These are phyloP conservation scores for Rhagophthalmus giganteus DNA, from an alignment of 2,888 invertebrate species.

Conservation along the genomic window DNA sequence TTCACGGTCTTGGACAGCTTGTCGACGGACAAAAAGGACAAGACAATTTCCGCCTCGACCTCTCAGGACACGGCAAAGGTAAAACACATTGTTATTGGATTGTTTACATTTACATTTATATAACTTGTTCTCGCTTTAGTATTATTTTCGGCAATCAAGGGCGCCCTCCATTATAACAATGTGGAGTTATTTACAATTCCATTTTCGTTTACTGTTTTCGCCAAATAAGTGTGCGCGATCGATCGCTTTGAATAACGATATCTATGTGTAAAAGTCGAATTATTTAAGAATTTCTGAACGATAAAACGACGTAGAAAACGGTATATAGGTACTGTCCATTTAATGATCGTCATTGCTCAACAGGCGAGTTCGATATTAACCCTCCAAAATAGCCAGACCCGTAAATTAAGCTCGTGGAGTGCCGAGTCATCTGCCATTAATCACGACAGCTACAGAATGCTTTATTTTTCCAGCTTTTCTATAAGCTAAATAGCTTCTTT, in stretches of 20 bases:
- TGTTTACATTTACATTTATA: slow-evolving; percentile 43
- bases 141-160: slow-evolving; percentile 11
- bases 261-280: too few relatives aligned
- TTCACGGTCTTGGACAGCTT: slow-evolving; percentile 77
- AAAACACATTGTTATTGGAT: slow-evolving; percentile 36
- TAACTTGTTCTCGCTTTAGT: slow-evolving; percentile 16
- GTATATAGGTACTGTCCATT: too few relatives aligned
- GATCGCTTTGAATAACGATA: too few relatives aligned
- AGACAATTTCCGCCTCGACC: slow-evolving; percentile 72
- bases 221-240: too few relatives aligned
- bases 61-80: slow-evolving; percentile 70
- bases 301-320: too few relatives aligned
- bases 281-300: too few relatives aligned
- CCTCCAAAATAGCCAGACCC: slow-evolving; percentile 27
- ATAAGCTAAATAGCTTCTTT: slow-evolving; percentile 23
- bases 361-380: slow-evolving; percentile 33
- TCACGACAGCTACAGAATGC: slow-evolving; percentile 36
- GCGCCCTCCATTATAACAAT: slow-evolving; percentile 3
- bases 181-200: neutral
- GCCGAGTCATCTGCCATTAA: slow-evolving; percentile 45
- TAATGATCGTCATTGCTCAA: slow-evolving; percentile 34
- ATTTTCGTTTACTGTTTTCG: too few relatives aligned
- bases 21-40: slow-evolving; percentile 75
- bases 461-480: slow-evolving; percentile 16
- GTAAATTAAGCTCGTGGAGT: slow-evolving; percentile 42